phyloP scores from a whole-genome alignment of 2,113 vertebrate species.

The Coracopsis vasa region DNA sequence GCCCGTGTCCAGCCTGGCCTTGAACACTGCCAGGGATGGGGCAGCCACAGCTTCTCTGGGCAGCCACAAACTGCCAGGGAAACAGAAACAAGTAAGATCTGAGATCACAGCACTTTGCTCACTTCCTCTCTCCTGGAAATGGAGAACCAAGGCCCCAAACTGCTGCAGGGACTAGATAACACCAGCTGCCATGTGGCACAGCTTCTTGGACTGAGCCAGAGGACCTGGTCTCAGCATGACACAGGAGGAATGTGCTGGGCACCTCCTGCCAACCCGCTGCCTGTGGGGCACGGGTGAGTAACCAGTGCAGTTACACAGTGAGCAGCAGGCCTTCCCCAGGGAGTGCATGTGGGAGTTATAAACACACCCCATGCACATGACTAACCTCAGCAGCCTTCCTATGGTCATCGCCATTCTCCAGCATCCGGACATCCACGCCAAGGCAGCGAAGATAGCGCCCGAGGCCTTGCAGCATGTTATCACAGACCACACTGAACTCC shows the following conservation, averaged over 20 bases:
- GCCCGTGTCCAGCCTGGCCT: not conserved
- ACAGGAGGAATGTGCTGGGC: not conserved
- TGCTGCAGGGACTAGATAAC: not conserved
- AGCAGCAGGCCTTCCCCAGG: not conserved
- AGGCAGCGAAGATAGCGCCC: constrained; percentile 86
- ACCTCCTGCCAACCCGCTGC: not conserved
- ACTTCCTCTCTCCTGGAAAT: not conserved
- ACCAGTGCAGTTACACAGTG: not conserved
- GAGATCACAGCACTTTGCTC: not conserved
- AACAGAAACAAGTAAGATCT: not conserved
- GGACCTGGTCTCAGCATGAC: not conserved
- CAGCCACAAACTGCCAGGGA: not conserved
- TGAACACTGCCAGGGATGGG: not conserved
- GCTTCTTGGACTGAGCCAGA: accelerated
- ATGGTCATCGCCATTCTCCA: constrained; percentile 83
- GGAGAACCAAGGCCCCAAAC: not conserved
- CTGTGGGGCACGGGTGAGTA: accelerated
- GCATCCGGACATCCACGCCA: constrained; percentile 79
- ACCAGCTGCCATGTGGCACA: not conserved
- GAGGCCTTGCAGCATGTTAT: constrained; percentile 89
- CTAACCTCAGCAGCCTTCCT: constrained; percentile 82
- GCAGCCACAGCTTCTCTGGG: not conserved
- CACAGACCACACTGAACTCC: constrained; percentile 84
- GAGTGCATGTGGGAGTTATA: not conserved
- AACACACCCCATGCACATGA: accelerated